Conservation (phyloP, 2,797 vertebrate genomes). For the Somateria mollissima region DNA sequence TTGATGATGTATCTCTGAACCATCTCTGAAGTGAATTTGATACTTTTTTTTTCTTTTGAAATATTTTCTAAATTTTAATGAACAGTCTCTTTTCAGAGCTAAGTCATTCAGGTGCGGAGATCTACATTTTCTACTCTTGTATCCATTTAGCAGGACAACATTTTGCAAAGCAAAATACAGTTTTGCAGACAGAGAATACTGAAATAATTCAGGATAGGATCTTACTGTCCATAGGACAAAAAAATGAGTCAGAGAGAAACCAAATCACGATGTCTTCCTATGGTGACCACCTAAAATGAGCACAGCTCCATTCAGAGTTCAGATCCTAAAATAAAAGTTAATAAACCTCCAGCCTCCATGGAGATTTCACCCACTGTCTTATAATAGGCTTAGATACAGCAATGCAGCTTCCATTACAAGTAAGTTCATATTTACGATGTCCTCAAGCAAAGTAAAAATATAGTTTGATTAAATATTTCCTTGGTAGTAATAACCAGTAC, state of each 20-base stretch:
- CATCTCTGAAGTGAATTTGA: not conserved
- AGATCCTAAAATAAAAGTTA: not conserved
- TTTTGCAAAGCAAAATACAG: not conserved
- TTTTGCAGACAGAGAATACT: not conserved
- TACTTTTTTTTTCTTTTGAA: not conserved
- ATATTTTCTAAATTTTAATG: not conserved
- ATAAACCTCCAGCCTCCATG: not conserved
- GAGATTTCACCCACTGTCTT: not conserved
- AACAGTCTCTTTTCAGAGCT: not conserved
- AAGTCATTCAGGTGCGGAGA: not conserved
- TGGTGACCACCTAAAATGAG: not conserved
- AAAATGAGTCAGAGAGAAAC: not conserved
- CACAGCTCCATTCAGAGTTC: not conserved
- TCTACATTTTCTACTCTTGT: not conserved
- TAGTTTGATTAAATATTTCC: not conserved
- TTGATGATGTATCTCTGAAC: not conserved
- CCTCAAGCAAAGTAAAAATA: not conserved
- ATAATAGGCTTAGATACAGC: not conserved
- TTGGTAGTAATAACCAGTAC: not conserved
- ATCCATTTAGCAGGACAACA: not conserved
- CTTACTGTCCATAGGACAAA: not conserved
- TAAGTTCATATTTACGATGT: not conserved
- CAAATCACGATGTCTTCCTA: not conserved
- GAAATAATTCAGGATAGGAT: not conserved
- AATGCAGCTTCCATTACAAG: not conserved